phyloP scores from a whole-genome alignment of 1,140 invertebrate species.

The Pogonus chalceus region DNA sequence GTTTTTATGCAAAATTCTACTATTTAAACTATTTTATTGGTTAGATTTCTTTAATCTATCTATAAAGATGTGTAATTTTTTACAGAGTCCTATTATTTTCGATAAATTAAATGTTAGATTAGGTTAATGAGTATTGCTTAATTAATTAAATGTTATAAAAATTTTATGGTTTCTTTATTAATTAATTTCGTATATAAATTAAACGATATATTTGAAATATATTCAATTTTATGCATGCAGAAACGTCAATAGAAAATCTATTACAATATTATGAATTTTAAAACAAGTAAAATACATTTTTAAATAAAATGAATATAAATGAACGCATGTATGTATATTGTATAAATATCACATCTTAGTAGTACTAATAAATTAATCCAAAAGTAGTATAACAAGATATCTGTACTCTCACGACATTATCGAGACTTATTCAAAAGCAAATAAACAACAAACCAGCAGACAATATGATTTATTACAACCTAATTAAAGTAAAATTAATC shows the following conservation, averaged over 20 bases:
- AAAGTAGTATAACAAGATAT: background rate
- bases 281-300: background rate
- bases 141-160: too few relatives aligned
- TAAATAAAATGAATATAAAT: background rate
- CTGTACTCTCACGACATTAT: background rate
- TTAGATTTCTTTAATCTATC: too few relatives aligned
- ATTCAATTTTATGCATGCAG: background rate
- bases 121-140: too few relatives aligned
- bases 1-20: too few relatives aligned
- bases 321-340: background rate
- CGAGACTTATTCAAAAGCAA: background rate
- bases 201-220: background rate
- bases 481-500: slow-evolving; percentile 8
- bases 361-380: background rate
- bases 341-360: background rate
- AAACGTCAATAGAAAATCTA: background rate
- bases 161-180: too few relatives aligned
- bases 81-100: too few relatives aligned
- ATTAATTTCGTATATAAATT: too few relatives aligned
- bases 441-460: slow-evolving; percentile 1
- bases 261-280: background rate
- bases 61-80: too few relatives aligned
- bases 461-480: background rate
- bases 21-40: too few relatives aligned
- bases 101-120: too few relatives aligned